Conservation (phyloP, 2,113 vertebrate species). For the Seriola aureovittata region DNA sequence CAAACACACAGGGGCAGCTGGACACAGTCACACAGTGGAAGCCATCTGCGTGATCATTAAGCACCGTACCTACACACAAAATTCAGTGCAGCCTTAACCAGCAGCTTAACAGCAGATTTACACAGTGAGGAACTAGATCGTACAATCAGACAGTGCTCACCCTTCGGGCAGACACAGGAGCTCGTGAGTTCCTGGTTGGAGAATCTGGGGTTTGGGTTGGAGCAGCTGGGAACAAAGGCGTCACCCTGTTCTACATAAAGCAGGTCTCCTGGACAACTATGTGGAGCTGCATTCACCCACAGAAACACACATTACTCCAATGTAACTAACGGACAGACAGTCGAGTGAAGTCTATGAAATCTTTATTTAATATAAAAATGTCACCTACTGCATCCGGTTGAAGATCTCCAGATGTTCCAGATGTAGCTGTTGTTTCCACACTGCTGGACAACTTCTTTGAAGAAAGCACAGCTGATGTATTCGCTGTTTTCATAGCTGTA, state of each 20-base stretch:
- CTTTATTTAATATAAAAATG: too few relatives aligned
- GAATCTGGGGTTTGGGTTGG: slow-evolving; percentile 54
- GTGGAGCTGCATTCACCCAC: slow-evolving; percentile 55
- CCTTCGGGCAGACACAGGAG: slow-evolving; percentile 75
- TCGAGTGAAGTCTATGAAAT: background rate
- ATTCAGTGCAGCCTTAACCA: background rate
- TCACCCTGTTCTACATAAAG: slow-evolving; percentile 60
- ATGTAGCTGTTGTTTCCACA: slow-evolving; percentile 30
- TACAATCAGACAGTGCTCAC: slow-evolving; percentile 41
- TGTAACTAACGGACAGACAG: background rate
- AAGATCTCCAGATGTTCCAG: slow-evolving; percentile 41
- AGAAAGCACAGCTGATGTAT: slow-evolving; percentile 66
- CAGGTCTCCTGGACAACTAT: slow-evolving; percentile 72
- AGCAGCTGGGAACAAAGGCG: slow-evolving; percentile 77
- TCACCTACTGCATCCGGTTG: slow-evolving; percentile 70
- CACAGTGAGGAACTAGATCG: background rate
- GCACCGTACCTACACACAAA: slow-evolving; percentile 65
- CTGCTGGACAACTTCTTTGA: slow-evolving; percentile 50
- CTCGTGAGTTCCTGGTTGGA: slow-evolving; percentile 29
- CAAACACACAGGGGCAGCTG: slow-evolving; percentile 75
- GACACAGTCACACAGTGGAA: slow-evolving; percentile 54
- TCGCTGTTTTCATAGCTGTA: slow-evolving; percentile 13
- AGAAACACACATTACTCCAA: background rate
- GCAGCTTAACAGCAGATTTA: background rate
- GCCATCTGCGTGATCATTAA: slow-evolving; percentile 65